Evolutionary conservation across 1,140 invertebrate species (phyloP), one percentile per base, ranked within the genome.

Genomic region (Drosophila virilis): DNA sequence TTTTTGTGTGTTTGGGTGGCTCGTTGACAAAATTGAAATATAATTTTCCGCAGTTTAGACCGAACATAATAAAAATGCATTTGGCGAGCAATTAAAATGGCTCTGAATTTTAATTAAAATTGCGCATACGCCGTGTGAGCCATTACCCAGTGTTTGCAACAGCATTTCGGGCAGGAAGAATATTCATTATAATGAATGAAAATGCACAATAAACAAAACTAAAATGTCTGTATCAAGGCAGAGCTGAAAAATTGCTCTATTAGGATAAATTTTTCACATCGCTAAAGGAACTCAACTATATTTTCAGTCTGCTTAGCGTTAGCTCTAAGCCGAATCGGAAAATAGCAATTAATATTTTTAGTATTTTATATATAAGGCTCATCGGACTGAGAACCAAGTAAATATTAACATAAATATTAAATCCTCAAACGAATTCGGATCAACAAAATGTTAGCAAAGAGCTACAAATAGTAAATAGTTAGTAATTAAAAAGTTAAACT

Each of bases 71-170:
- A 67, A 62, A 67, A 74, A 60, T 78, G 79, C 69, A 71, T 83
- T 83, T 70, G 50, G 51, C 37, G 45, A 42, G 57, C 35, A 37
- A 60, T 59, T 68, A 43, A 54, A 59, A 15, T 13, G 9, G 32
- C 15, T 59, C 37, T 72, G 51, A 57, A 74, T 77, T 77, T 78
- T 73, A 69, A 84, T 84, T 82, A 77, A 84, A 77, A 77, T 77
- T 70, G 46, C 60, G 59, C 68, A 79, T 76, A 79, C 72, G 72
- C 72, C 73, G 45, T 13, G 72, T 74, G 8, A 72, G 71, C 42
- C 15, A 60, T 12, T n/a, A 72, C 33, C 50, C 43, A 57, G 8
- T 74, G 46, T 37, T 45, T 42, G 22, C 13, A 0, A 65, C 13
- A 54, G 57, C 51, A 68, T 68, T 68, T 60, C 46, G 38, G 32